phyloP scores from a whole-genome alignment of 1,140 invertebrate species.

The Lordiphosa collinella region DNA sequence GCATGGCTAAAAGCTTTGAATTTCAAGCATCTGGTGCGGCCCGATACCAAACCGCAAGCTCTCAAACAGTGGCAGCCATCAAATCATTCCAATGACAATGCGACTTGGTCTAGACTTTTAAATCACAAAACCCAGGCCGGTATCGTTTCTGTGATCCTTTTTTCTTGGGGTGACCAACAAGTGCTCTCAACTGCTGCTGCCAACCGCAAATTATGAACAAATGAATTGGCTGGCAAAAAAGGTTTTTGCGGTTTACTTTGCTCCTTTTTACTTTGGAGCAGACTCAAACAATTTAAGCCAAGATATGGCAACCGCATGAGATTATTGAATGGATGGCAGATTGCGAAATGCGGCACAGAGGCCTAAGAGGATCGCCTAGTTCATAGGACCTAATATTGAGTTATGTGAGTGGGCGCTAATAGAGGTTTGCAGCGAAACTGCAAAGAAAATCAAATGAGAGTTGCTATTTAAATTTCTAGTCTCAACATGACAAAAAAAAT shows the following conservation, averaged over 20 bases:
- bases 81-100: constrained; percentile 52
- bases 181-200: constrained; percentile 30
- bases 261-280: constrained; percentile 3
- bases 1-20: constrained; percentile 10
- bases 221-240: constrained; percentile 60
- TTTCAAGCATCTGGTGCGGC: constrained; percentile 26
- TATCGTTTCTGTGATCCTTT: constrained; percentile 53
- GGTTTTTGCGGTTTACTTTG: constrained; percentile 47
- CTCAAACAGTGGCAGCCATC: constrained; percentile 53
- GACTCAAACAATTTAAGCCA: constrained; percentile 9
- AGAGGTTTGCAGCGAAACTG: not conserved
- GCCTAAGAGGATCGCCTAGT: constrained; percentile 3
- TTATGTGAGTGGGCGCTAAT: constrained; percentile 12
- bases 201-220: constrained; percentile 69
- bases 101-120: constrained; percentile 48
- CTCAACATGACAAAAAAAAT: too few species aligned
- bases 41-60: constrained; percentile 43
- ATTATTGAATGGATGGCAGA: constrained; percentile 47
- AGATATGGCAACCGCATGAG: constrained; percentile 26
- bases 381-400: not conserved
- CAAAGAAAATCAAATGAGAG: not conserved
- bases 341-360: constrained; percentile 51
- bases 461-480: too few species aligned
- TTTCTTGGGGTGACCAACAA: constrained; percentile 30
- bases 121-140: constrained; percentile 42